Conservation (phyloP, 2,888 invertebrate genomes). For the Heliconius ismenius region DNA sequence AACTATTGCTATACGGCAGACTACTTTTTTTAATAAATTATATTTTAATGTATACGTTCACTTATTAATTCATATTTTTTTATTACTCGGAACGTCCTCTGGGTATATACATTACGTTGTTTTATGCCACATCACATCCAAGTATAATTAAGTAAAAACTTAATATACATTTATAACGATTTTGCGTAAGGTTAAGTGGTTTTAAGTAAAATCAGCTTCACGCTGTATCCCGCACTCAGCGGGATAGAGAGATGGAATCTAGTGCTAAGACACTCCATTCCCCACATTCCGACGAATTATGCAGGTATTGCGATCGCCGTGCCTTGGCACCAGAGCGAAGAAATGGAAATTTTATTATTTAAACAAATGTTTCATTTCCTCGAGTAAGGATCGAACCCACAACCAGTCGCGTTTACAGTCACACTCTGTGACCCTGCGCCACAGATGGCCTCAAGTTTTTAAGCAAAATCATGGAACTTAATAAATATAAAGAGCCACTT, state of each 20-base stretch:
- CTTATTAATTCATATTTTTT: slow-evolving; percentile 4
- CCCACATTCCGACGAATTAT: no score
- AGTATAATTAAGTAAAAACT: background rate
- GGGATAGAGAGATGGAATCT: no score
- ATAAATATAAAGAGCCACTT: slow-evolving; percentile 26
- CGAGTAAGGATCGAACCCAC: no score
- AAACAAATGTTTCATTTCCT: no score
- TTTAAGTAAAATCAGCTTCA: background rate
- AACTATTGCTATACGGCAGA: background rate
- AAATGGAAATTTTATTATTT: no score
- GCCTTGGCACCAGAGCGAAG: no score
- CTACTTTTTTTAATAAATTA: background rate
- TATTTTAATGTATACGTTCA: background rate
- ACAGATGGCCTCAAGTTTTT: no score
- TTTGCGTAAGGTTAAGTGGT: background rate
- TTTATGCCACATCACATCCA: slow-evolving; percentile 4
- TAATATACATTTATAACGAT: background rate
- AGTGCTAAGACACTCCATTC: no score
- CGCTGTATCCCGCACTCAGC: no score
- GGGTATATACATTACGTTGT: slow-evolving; percentile 1
- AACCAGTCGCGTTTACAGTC: no score
- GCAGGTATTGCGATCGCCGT: no score
- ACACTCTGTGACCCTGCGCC: no score
- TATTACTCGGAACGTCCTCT: slow-evolving; percentile 5
- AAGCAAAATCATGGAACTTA: background rate